These are phyloP conservation scores for Notiomystis cincta DNA, from an alignment of 2,113 vertebrate species.

Conservation along the genomic window DNA sequence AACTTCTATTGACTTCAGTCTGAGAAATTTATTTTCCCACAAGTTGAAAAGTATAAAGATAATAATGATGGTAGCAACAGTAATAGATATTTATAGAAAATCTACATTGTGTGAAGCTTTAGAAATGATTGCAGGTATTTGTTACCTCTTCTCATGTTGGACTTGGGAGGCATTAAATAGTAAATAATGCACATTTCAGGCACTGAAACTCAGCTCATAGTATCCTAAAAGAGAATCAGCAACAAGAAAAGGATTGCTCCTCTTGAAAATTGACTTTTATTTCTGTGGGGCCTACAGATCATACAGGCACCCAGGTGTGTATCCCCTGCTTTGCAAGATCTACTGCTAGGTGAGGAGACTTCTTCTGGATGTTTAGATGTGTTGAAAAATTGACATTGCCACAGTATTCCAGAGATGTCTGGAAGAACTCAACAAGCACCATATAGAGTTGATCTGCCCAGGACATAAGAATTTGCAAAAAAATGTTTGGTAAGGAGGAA, in stretches of 20 bases:
- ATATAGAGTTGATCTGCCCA: accelerated
- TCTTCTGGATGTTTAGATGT: background rate
- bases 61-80: background rate
- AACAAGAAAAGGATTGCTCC: background rate
- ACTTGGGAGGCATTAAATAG: background rate
- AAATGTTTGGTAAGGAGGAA: background rate
- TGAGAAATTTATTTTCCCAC: background rate
- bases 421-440: background rate
- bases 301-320: background rate
- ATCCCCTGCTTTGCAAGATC: background rate
- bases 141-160: background rate
- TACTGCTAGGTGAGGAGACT: background rate
- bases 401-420: background rate
- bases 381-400: background rate
- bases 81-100: background rate
- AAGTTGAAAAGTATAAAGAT: background rate
- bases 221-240: background rate
- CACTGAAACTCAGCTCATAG: background rate
- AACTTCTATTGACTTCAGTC: background rate
- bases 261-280: background rate
- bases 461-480: background rate
- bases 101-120: background rate
- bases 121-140: background rate
- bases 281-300: background rate
- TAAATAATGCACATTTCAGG: background rate